These are phyloP conservation scores for Campylomormyrus numenius DNA, from an alignment of 2,113 vertebrate genomes.

Conservation along the genomic window DNA sequence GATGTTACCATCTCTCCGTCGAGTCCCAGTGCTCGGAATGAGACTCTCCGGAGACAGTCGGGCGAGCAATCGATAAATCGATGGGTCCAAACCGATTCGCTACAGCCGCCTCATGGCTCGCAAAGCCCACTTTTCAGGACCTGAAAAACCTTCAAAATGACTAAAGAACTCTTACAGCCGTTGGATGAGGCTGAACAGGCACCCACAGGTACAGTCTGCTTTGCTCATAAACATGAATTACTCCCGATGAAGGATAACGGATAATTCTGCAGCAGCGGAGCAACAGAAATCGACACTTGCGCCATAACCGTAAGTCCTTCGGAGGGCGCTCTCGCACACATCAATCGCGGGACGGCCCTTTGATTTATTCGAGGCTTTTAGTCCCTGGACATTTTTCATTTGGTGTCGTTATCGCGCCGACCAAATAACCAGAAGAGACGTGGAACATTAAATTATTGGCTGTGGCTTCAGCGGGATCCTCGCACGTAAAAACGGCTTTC, in stretches of 20 bases:
- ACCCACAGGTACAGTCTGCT: not conserved
- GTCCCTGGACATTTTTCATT: not conserved
- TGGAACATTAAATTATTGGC: not conserved
- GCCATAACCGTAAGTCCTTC: not conserved
- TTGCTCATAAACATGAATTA: not conserved
- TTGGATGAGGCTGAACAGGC: not conserved
- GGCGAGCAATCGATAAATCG: not conserved
- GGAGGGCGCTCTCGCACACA: too few species aligned
- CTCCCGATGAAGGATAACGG: not conserved
- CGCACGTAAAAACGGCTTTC: not conserved
- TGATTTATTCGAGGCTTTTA: not conserved
- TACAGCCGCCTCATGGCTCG: not conserved
- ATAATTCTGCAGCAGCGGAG: not conserved
- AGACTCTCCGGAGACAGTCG: not conserved
- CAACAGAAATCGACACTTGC: not conserved
- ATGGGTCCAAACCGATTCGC: not conserved
- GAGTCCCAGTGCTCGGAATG: slow-evolving; percentile 2
- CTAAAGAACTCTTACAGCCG: not conserved
- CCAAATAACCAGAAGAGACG: not conserved
- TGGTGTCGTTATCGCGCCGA: not conserved
- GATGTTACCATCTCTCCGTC: not conserved
- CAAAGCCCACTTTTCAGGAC: not conserved
- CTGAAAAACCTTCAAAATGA: not conserved
- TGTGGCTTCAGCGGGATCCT: too few species aligned
- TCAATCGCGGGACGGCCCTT: not conserved